Conservation (phyloP, 2,888 invertebrate species). For the Ellobium chinense region DNA sequence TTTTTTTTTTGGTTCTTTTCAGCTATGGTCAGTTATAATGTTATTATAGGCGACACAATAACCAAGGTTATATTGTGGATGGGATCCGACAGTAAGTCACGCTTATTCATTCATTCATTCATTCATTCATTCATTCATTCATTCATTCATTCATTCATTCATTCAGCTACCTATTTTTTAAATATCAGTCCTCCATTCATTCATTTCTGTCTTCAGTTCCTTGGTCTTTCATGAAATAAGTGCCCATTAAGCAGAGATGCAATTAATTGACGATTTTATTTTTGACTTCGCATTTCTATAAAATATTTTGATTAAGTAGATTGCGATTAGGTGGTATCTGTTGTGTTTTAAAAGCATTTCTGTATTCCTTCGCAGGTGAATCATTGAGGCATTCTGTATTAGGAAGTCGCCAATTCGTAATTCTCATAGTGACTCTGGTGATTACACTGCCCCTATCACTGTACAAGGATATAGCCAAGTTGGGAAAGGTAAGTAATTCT, state of each 20-base stretch:
- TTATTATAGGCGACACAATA: slow-evolving; percentile 91
- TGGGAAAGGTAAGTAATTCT: slow-evolving; percentile 82
- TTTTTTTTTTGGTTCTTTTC: too few species aligned
- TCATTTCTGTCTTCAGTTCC: too few species aligned
- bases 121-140: not conserved
- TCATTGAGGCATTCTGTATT: slow-evolving; percentile 78
- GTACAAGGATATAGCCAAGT: slow-evolving; percentile 86
- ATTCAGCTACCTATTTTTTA: not conserved
- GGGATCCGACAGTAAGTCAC: slow-evolving; percentile 80
- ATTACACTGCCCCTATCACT: slow-evolving; percentile 89
- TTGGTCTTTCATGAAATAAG: too few species aligned
- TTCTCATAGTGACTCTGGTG: slow-evolving; percentile 86
- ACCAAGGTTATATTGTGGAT: slow-evolving; percentile 89
- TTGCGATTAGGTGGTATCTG: too few species aligned
- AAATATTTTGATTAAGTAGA: too few species aligned
- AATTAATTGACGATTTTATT: too few species aligned
- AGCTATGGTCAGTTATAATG: slow-evolving; percentile 94
- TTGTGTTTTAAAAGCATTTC: too few species aligned
- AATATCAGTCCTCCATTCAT: too few species aligned
- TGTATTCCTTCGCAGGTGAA: slow-evolving; percentile 40
- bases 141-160: not conserved
- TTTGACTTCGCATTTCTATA: too few species aligned
- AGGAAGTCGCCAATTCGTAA: slow-evolving; percentile 85
- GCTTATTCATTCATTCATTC: not conserved
- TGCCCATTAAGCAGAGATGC: too few species aligned